phyloP scores from a whole-genome alignment of 1,140 invertebrate species.

The Neodiprion pinetum region DNA sequence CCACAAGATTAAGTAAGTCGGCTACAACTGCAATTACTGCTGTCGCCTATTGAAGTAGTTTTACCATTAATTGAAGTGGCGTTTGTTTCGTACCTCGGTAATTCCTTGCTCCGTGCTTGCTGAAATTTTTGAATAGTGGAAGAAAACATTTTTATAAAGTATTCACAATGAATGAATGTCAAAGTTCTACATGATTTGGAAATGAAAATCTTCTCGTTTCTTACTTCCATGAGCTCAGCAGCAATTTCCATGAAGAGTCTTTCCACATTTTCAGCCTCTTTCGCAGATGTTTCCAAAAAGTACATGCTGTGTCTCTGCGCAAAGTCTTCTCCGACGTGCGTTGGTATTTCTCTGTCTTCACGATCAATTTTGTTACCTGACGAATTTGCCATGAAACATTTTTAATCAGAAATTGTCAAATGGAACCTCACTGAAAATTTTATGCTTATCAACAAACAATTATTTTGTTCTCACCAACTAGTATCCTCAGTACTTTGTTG shows the following conservation, averaged over 20 bases:
- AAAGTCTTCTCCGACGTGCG: slow-evolving; percentile 95
- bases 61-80: slow-evolving; percentile 75
- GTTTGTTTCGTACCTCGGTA: slow-evolving; percentile 76
- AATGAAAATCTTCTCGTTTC: slow-evolving; percentile 6
- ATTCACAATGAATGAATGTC: slow-evolving; percentile 14
- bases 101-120: slow-evolving; percentile 80
- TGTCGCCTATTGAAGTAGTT: slow-evolving; percentile 72
- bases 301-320: slow-evolving; percentile 95
- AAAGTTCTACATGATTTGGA: slow-evolving; percentile 8
- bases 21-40: slow-evolving; percentile 68
- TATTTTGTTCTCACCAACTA: slow-evolving; percentile 75
- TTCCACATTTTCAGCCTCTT: slow-evolving; percentile 98
- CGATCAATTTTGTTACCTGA: slow-evolving; percentile 95
- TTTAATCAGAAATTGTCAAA: neutral
- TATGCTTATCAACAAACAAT: slow-evolving; percentile 13
- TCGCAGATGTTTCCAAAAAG: slow-evolving; percentile 97
- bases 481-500: slow-evolving; percentile 90
- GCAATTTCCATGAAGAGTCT: slow-evolving; percentile 96
- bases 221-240: slow-evolving; percentile 87
- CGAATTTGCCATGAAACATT: neutral
- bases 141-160: slow-evolving; percentile 21
- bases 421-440: slow-evolving; percentile 11
- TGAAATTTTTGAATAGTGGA: slow-evolving; percentile 54
- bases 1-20: slow-evolving; percentile 50
- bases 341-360: slow-evolving; percentile 93